A percentile compares a stretch with the other conserved stretches of the same genome.
These are phyloP conservation scores for Fulica atra DNA, from an alignment of 2,113 vertebrate genomes.

Conservation along the genomic window DNA sequence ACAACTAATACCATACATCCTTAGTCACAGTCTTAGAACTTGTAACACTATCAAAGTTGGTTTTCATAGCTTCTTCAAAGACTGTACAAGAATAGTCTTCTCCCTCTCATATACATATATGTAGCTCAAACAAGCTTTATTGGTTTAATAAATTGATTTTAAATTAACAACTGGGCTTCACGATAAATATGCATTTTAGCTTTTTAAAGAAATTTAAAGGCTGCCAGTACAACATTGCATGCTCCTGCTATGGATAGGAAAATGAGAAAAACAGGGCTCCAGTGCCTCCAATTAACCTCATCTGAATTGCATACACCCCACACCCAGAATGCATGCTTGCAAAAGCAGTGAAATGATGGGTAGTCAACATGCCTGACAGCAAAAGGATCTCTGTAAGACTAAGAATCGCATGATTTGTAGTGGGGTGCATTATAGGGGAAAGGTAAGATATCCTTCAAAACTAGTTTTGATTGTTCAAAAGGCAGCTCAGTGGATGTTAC, in stretches of 20 bases:
- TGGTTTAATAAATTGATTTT: neutral
- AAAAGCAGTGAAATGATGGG: neutral
- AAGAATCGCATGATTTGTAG: neutral
- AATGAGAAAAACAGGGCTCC: neutral
- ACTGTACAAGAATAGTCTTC: neutral
- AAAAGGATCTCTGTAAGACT: neutral
- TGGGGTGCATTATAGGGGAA: neutral
- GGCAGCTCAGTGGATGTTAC: neutral
- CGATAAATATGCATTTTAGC: neutral
- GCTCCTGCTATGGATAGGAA: neutral
- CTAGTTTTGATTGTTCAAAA: neutral
- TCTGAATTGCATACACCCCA: neutral
- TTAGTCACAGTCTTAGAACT: constrained; percentile 24
- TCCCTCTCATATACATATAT: neutral
- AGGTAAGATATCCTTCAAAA: neutral
- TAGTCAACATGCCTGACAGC: neutral
- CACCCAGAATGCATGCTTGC: neutral
- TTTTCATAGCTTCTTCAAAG: neutral
- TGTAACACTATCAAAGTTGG: neutral
- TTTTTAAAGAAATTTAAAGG: neutral
- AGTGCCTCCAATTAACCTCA: neutral
- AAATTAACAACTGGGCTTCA: neutral
- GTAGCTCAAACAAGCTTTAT: neutral
- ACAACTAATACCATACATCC: constrained; percentile 42
- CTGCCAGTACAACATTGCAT: neutral